Percentiles rank a stretch among this genome's conserved stretches.
phyloP scores from a whole-genome alignment of 2,888 invertebrate species.

The Nasonia oneida region DNA sequence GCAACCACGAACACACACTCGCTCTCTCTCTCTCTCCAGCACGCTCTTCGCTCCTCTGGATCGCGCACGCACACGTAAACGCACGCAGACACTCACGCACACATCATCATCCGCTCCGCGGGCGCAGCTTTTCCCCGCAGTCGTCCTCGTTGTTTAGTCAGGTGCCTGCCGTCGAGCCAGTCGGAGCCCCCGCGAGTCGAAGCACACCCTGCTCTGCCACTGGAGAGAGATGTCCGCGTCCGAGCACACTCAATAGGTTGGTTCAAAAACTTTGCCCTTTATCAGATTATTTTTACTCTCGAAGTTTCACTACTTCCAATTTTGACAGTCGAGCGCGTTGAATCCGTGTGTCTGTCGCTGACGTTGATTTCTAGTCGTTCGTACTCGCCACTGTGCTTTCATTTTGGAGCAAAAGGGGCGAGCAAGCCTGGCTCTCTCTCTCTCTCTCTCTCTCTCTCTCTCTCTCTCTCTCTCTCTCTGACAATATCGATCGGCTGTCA shows the following conservation, averaged over 20 bases:
- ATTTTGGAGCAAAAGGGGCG: background rate
- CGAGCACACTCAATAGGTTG: background rate
- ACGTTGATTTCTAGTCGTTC: background rate
- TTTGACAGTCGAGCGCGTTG: background rate
- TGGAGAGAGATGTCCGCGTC: background rate
- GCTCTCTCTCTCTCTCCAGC: background rate
- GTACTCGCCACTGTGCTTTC: background rate
- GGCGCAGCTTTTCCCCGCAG: conserved; percentile 48
- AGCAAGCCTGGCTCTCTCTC: conserved; percentile 32
- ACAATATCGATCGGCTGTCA: conserved; percentile 66
- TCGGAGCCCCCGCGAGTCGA: conserved; percentile 46
- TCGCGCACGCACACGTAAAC: background rate
- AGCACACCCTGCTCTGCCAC: background rate
- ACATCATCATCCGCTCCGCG: conserved; percentile 42
- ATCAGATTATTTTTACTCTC: background rate
- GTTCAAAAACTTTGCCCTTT: conserved; percentile 3
- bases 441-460: too few relatives aligned
- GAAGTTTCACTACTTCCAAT: background rate
- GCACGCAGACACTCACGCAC: conserved; percentile 2
- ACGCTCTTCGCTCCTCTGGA: background rate
- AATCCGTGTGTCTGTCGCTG: background rate
- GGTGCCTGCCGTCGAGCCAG: conserved; percentile 74
- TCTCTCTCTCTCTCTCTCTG: background rate
- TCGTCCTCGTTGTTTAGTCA: conserved; percentile 72
- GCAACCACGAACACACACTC: conserved; percentile 56